Base-by-base conservation (phyloP, 1,140 invertebrate genomes). In the Trachelipus rathkii region DNA sequence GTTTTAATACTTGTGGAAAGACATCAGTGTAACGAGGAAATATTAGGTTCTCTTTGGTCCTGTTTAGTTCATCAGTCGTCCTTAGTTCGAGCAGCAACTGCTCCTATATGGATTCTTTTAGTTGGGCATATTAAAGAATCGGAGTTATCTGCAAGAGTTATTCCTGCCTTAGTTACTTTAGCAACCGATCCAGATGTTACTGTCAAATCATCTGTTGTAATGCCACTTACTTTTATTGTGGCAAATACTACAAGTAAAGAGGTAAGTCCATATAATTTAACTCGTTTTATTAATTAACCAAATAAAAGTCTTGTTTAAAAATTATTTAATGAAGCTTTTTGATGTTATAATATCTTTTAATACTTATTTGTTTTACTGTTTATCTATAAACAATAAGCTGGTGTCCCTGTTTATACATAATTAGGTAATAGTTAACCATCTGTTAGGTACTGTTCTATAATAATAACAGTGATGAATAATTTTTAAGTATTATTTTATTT, bases 151-250 rank as follows among this genome's bases (percentile, higher is more conserved):
- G 84, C 87, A 2, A 87, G 89, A 82, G 87, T 92, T 67, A 87
- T 89, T 50, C 91, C 91, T 45, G 91, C 91, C 24, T 87, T 92
- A 69, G 88, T 92, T 60, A 92, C 91, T 0, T 84, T 92, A 7
- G 89, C 90, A 24, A 91, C 86, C 84, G 91, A 92, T 84, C 85
- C 87, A 74, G 90, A 92, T 15, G 11, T 67, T 10, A 73, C 24
- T 45, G 78, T 79, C 11, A 79, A 88, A 83, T 88, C 88, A 53
- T 87, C 89, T 9, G 89, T 90, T 9, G 86, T 92, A 82, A 87
- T 88, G 72, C 88, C 89, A 2, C 85, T 92, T 74, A 90, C 90
- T 23, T 86, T 86, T 73, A 85, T 91, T n/a, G 88, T 91, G 78
- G 89, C 88, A 23, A 87, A 88, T 71, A 88, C 89, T 50, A 87